Base-by-base conservation (phyloP, 37 sponge, comb jelly and placozoan species). In the Tethya wilhelma region DNA sequence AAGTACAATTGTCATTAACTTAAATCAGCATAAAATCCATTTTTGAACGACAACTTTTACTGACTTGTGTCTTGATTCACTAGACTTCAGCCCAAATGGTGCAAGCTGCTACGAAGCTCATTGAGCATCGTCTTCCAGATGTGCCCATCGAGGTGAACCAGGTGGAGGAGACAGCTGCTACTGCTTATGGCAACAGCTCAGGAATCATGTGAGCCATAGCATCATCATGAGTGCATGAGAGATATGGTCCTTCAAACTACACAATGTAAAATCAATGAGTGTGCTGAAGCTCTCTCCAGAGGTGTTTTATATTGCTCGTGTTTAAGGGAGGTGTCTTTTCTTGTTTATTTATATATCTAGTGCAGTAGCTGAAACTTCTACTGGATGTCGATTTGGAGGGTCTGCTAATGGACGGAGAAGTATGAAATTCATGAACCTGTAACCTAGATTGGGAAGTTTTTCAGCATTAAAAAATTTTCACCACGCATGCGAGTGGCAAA, bases 121-220 rank as follows among this genome's bases (percentile, higher is more conserved):
- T 85, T 2, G 1, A 85, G 45, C 40, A 53, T 26, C 67, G 73
- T 41, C 58, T 84, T 3, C 37, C 71, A 22, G 76, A 38, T 3
- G 74, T 83, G 2, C 17, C 30, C 1, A 20, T 89, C 29, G 78
- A 71, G 12, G 72, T 77, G 33, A 63, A 44, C 7, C 64, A 57
- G 31, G 85, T 83, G 4, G 56, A 71, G 44, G 89, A 89, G 78
- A 77, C 89, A 11, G 36, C 55, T 17, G 56, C 31, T 30, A 53
- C 83, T 40, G 87, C 92, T 20, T 81, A 62, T 64, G 94, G 88
- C 0, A 90, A 82, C 72, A 83, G 94, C 36, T 89, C 87, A 29
- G 91, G 94, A 1, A 78, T 94, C 58, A 90, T 90, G 94, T 94
- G 67, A 86, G 91, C 25, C 6, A 1, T 43, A 7, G 57, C 7